These are phyloP conservation scores for Trissonchulus latispiculum DNA, from an alignment of 2,888 invertebrate species.

Conservation along the genomic window DNA sequence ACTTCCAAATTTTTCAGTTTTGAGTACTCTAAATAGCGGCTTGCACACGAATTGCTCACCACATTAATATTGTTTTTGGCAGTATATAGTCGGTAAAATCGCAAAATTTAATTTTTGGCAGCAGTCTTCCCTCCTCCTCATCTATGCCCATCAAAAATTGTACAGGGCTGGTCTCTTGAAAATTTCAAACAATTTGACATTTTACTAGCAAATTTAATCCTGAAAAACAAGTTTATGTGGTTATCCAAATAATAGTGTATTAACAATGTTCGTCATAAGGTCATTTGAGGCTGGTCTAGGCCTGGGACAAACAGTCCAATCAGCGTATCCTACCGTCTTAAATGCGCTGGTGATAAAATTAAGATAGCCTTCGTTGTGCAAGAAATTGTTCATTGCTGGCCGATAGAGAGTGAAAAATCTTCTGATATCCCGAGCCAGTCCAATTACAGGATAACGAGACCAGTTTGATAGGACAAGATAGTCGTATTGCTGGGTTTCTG, in stretches of 20 bases:
- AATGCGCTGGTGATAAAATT: constrained; percentile 22
- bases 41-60: no score
- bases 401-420: constrained; percentile 7
- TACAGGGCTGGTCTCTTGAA: no score
- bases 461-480: constrained; percentile 34
- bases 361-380: constrained; percentile 13
- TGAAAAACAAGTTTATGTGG: no score
- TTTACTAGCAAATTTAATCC: no score
- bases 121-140: no score
- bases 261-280: constrained; percentile 17
- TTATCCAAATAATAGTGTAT: constrained; percentile 17
- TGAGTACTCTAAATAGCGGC: no score
- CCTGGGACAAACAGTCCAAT: constrained; percentile 21
- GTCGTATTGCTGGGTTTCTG: constrained; percentile 31
- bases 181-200: no score
- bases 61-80: no score
- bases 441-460: constrained; percentile 33
- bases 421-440: not conserved
- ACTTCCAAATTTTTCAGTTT: no score
- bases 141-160: no score
- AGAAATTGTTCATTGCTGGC: not conserved
- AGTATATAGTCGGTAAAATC: no score
- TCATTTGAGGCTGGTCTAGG: not conserved
- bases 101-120: no score
- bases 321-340: constrained; percentile 1